Base-by-base conservation (phyloP, 2,888 invertebrate species). In the Diploptera punctata region DNA sequence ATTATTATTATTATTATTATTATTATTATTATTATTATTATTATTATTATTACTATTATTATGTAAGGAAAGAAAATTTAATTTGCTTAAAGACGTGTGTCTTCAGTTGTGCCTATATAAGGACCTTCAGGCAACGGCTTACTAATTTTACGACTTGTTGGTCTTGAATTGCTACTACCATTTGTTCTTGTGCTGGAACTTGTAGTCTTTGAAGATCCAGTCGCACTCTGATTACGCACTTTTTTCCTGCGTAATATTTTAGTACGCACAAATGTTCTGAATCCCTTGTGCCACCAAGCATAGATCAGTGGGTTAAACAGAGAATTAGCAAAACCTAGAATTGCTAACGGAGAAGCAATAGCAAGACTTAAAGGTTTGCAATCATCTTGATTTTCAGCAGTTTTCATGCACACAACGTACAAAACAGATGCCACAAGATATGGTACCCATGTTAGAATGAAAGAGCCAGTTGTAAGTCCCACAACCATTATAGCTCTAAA, bases 251-350 rank as follows among this genome's bases (percentile, higher is more conserved):
- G 76, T 68, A 83, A 81, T 62, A 85, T 81, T 16, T 76, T 79
- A 13, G 9, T 82, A 77, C 79, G 83, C 1, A 87, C 81, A 18
- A 84, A 85, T 68, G 80, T 84, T 77, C 89, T 83, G 77, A 90
- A 90, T 0, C 90, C 89, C 79, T 88, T 89, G 79, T 90, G 90
- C 90, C 90, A 90, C 90, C 90, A 90, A 0, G 89, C 90, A 78
- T 90, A 90, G 76, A 90, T 89, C 26, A 90, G 79, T 0, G 90
- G 90, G 79, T 90, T 90, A 0, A 90, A 77, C 60, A 90, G 79
- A 76, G 89, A 89, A 77, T 90, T 90, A 0, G 85, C 77, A 76
- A 89, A 87, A 0, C 89, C 90, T 60, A 90, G 79, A 29, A 87
- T 85, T 0, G 87, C 86, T 52, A 90, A 78, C 0, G 90, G 89